Conservation (phyloP, 2,113 vertebrate genomes). For the Caracal caracal region DNA sequence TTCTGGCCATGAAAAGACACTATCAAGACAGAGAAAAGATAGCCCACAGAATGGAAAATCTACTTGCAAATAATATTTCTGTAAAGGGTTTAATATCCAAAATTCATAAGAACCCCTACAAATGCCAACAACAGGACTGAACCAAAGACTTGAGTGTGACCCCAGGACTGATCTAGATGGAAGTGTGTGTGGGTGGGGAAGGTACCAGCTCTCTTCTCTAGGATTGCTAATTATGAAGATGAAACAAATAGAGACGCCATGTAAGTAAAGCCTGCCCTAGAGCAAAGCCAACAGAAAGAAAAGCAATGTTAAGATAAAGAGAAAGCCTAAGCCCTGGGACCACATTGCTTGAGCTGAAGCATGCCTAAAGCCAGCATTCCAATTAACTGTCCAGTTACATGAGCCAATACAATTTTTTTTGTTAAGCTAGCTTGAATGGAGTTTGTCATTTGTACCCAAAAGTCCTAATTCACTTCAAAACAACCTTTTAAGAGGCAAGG, state of each 20-base stretch:
- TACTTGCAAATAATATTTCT: background rate
- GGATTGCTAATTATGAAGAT: background rate
- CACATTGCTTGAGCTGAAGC: background rate
- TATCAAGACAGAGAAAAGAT: background rate
- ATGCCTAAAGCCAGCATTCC: background rate
- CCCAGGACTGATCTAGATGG: background rate
- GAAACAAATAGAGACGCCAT: background rate
- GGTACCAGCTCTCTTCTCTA: background rate
- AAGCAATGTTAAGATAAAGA: background rate
- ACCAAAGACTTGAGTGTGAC: background rate
- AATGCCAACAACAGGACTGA: background rate
- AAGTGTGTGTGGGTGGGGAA: too few species aligned
- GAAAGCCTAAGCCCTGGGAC: background rate
- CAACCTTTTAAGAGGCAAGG: background rate
- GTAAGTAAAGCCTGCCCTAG: background rate
- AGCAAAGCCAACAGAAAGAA: background rate
- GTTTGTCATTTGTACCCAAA: background rate
- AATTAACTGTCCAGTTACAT: background rate
- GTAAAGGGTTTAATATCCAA: background rate
- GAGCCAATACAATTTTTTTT: background rate
- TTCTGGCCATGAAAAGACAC: background rate
- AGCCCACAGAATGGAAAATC: background rate
- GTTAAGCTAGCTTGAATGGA: background rate
- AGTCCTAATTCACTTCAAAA: background rate
- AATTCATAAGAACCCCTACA: background rate